Conservation (phyloP, 2,888 invertebrate genomes). For the Agrochola macilenta region DNA sequence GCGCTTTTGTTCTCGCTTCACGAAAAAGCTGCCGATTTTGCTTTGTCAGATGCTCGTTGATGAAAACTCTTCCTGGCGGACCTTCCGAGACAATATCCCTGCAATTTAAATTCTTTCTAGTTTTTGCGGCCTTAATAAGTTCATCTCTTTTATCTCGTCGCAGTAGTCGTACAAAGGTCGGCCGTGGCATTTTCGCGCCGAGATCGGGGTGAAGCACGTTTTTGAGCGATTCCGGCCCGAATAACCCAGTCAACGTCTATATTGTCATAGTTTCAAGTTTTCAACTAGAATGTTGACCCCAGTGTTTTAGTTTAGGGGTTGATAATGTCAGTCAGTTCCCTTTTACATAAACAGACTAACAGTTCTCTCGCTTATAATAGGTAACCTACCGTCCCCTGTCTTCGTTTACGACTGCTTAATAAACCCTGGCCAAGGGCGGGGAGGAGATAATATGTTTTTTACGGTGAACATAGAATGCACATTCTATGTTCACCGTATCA, state of each 20-base stretch:
- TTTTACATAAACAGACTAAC: slow-evolving; percentile 10
- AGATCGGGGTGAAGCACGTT: not conserved
- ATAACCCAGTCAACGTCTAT: not conserved
- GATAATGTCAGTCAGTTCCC: not conserved
- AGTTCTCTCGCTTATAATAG: slow-evolving; percentile 68
- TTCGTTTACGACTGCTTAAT: slow-evolving; percentile 86
- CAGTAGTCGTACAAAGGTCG: no score
- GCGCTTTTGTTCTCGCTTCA: no score
- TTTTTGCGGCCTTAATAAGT: not conserved
- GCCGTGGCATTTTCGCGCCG: not conserved
- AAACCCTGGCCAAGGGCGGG: slow-evolving; percentile 79
- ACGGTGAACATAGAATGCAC: slow-evolving; percentile 79
- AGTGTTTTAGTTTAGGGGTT: not conserved
- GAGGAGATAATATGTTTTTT: slow-evolving; percentile 79
- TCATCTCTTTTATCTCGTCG: no score
- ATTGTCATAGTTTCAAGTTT: not conserved
- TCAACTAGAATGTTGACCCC: no score
- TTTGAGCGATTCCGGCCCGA: not conserved
- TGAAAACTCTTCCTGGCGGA: not conserved
- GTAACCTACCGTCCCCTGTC: slow-evolving; percentile 76
- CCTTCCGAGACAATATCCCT: not conserved
- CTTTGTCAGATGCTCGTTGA: not conserved
- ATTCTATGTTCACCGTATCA: no score
- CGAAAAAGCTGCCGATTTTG: no score
- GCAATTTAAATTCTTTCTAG: not conserved